phyloP scores from a whole-genome alignment of 2,888 invertebrate species.

The Cheilosia vernalis region DNA sequence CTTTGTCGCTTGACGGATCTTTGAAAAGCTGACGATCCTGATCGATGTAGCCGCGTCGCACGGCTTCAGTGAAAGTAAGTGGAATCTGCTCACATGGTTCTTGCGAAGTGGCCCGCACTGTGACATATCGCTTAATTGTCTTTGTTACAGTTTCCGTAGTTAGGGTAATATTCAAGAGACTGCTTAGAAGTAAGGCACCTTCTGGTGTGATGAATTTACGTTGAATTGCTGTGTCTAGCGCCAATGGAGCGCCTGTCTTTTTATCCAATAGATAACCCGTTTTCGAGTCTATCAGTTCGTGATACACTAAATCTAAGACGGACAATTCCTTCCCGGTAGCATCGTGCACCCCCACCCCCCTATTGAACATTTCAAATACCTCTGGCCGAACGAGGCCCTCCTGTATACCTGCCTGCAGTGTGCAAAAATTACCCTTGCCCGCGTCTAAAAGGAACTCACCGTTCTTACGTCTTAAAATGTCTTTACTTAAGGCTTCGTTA shows the following conservation, averaged over 20 bases:
- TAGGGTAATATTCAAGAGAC: conserved; percentile 93
- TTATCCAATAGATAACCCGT: conserved; percentile 93
- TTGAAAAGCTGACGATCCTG: conserved; percentile 90
- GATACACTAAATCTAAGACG: conserved; percentile 94
- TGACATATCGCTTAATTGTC: conserved; percentile 92
- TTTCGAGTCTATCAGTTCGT: conserved; percentile 93
- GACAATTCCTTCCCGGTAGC: conserved; percentile 89
- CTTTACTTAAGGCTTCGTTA: conserved; percentile 91
- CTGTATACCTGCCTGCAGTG: conserved; percentile 91
- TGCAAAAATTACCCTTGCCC: conserved; percentile 90
- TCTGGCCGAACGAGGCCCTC: conserved; percentile 92
- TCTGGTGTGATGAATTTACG: conserved; percentile 93
- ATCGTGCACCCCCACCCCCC: conserved; percentile 91
- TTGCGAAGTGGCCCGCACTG: conserved; percentile 87
- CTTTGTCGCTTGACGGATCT: conserved; percentile 89
- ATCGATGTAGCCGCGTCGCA: conserved; percentile 91
- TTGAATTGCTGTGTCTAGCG: conserved; percentile 93
- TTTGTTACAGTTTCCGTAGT: conserved; percentile 94
- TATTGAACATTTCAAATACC: conserved; percentile 92
- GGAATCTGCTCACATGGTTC: conserved; percentile 84
- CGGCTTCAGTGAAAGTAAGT: conserved; percentile 91
- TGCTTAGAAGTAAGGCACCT: conserved; percentile 93
- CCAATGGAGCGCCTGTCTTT: conserved; percentile 88
- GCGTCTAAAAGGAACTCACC: conserved; percentile 89
- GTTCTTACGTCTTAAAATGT: conserved; percentile 89